These are phyloP conservation scores for Stenopsyche tienmushanensis DNA, from an alignment of 1,140 invertebrate species.

Conservation along the genomic window DNA sequence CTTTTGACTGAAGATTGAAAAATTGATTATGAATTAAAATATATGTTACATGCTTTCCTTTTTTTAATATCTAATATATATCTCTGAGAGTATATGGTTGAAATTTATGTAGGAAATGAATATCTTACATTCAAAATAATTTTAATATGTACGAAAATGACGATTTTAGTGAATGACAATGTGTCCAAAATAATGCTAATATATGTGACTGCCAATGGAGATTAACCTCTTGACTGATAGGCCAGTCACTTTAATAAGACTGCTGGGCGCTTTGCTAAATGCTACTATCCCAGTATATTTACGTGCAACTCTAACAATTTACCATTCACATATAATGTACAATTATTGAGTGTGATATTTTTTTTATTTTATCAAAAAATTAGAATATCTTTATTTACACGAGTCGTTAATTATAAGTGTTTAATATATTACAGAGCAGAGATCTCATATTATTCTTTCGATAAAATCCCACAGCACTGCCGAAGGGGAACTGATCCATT, in stretches of 20 bases:
- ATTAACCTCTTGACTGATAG: conserved; percentile 22
- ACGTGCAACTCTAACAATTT: conserved; percentile 27
- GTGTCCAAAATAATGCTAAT: too few relatives aligned
- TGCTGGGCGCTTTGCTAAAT: conserved; percentile 17
- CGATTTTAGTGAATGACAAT: too few relatives aligned
- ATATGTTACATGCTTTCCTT: too few relatives aligned
- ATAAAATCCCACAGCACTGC: conserved; percentile 19
- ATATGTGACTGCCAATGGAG: too few relatives aligned
- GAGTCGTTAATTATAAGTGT: conserved; percentile 34
- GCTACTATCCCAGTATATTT: not conserved
- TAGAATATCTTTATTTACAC: conserved; percentile 41
- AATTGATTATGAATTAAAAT: too few relatives aligned
- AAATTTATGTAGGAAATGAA: too few relatives aligned
- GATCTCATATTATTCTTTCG: conserved; percentile 34
- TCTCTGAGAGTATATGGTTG: too few relatives aligned
- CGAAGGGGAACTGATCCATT: conserved; percentile 35
- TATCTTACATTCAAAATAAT: too few relatives aligned
- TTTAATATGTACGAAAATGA: too few relatives aligned
- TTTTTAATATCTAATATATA: too few relatives aligned
- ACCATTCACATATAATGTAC: conserved; percentile 39
- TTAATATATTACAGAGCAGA: conserved; percentile 27
- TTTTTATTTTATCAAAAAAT: conserved; percentile 36
- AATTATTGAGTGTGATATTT: conserved; percentile 41
- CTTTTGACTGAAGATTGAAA: too few relatives aligned
- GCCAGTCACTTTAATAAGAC: conserved; percentile 23